Evolutionary conservation across 2,113 vertebrate species (phyloP), one percentile per base, ranked within the genome.

Genomic region (Cryptotis parvus): DNA sequence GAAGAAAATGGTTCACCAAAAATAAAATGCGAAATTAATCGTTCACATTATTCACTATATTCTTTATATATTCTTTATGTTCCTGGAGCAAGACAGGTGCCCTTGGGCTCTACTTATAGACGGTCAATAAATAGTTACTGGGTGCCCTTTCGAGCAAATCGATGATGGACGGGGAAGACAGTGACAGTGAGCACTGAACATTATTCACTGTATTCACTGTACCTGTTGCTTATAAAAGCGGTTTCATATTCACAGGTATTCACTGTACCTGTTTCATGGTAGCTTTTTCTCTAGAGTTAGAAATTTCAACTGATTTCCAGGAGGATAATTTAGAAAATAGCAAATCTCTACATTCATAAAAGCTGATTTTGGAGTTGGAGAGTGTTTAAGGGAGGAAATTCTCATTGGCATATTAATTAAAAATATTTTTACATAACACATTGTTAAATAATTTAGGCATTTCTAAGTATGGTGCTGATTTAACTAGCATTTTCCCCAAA

Each of bases 341-440:
- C 87, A 87, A 22, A 52, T 41, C 14, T 12, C 22, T 55, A 65
- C 7, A 86, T 82, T 76, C 33, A 52, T 49, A 87, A 76, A 77
- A 9, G 35, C 69, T 90, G 29, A 66, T 58, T 43, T 65, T 66
- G 84, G 26, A 58, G 20, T 91, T 81, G 37, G 63, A 87, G 31
- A 35, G 87, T 87, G 26, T 87, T 78, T 24, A 58, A 6, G 43
- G n/a, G 55, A 73, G 26, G 78, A 84, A 91, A 78, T 3, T 65
- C 24, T 91, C 9, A 31, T n/a, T 39, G 41, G 37, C 63, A 55
- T 26, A 77, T 39, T 82, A 15, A 65, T 76, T 81, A n/a, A 43
- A 80, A 29, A 69, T 76, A 85, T 1, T 18, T 76, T 49, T 69
- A n/a, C 43, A 45, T 39, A 89, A 31, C 15, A 45, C n/a, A n/a